phyloP scores from a whole-genome alignment of 2,113 vertebrate species.

The Psilopsiagon aymara region DNA sequence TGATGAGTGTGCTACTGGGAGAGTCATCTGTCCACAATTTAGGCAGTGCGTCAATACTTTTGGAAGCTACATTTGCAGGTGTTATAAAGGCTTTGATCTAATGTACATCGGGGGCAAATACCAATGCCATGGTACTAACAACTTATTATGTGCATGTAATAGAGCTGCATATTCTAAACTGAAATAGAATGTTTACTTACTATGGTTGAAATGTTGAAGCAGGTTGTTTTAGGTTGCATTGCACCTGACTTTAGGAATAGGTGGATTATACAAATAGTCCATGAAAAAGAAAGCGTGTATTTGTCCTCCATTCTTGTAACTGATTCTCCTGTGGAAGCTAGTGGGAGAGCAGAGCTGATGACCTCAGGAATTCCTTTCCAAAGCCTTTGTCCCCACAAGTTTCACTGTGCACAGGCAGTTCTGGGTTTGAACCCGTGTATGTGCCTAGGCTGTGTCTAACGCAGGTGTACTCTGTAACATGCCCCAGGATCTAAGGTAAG shows the following conservation, averaged over 20 bases:
- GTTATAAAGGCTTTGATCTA: constrained; percentile 91
- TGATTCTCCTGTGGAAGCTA: neutral
- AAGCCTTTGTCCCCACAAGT: neutral
- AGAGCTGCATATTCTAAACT: neutral
- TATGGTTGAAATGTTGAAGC: neutral
- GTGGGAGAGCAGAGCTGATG: neutral
- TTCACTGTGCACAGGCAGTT: neutral
- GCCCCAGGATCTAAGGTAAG: neutral
- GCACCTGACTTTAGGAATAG: neutral
- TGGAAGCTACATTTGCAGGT: constrained; percentile 97
- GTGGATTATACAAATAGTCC: neutral
- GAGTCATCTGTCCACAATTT: constrained; percentile 87
- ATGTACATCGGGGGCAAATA: constrained; percentile 94
- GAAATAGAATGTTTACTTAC: neutral
- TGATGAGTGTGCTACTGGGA: constrained; percentile 89
- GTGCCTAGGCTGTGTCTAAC: neutral
- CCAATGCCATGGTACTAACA: constrained; percentile 88
- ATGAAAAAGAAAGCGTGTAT: neutral
- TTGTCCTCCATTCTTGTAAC: neutral
- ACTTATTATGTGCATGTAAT: neutral
- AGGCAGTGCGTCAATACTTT: constrained; percentile 97
- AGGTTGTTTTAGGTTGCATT: neutral
- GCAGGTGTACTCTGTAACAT: neutral
- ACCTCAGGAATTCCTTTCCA: neutral
- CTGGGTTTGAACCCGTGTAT: neutral